phyloP scores from a whole-genome alignment of 2,797 vertebrate species.

The Orestias chungarensis region DNA sequence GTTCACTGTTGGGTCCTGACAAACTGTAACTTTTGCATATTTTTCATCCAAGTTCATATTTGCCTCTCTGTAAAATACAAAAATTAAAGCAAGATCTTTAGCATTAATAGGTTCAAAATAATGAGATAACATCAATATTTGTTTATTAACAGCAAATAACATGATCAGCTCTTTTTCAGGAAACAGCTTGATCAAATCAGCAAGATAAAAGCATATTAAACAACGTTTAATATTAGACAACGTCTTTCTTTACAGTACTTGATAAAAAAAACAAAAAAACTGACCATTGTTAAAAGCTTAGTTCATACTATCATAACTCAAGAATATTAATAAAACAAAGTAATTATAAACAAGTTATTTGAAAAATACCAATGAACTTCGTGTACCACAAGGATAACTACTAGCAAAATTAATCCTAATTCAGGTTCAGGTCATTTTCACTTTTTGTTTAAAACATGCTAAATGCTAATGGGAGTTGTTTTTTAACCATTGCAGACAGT shows the following conservation, averaged over 20 bases:
- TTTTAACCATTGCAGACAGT: not conserved
- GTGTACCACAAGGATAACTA: not conserved
- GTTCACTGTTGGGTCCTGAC: not conserved
- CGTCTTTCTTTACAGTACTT: no score
- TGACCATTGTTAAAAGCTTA: not conserved
- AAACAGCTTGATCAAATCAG: no score
- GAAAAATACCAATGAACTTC: not conserved
- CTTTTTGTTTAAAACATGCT: not conserved
- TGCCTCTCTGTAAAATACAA: not conserved
- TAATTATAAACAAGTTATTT: not conserved
- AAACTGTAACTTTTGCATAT: not conserved
- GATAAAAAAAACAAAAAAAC: no score
- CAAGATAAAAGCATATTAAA: no score
- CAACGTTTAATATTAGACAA: no score
- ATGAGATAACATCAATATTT: not conserved
- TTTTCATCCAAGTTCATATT: not conserved
- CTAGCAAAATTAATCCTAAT: not conserved
- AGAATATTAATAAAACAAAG: no score
- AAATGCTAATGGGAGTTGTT: not conserved
- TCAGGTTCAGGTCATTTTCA: not conserved
- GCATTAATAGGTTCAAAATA: not conserved
- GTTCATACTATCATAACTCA: no score
- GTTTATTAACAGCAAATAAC: no score
- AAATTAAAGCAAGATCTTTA: not conserved
- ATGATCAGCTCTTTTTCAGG: no score